Evolutionary conservation across 2,113 vertebrate genomes (phyloP), one percentile per base, ranked within the genome.

Genomic region (Polypterus bichir): DNA sequence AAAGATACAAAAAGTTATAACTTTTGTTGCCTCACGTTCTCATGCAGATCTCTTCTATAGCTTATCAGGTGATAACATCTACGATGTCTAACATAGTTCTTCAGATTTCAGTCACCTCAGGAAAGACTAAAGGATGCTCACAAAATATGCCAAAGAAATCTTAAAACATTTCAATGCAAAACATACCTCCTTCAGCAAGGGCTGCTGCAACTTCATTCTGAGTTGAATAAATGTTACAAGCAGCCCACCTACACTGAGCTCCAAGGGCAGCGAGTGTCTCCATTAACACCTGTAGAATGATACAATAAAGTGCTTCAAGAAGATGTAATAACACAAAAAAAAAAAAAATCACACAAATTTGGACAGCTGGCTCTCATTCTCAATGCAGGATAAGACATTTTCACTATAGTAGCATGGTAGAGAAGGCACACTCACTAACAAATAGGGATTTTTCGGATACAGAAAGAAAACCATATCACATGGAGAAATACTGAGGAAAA

Each of bases 181-280:
- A 6, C 86, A 77, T 76, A 96, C 94, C 93, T 54, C 86, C 94
- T 76, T 97, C 95, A 1, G 94, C 95, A 27, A 98, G 78, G 57
- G 94, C 95, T 10, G 95, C 95, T 7, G 95, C 95, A 74, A 98
- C 95, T 66, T 98, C 95, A 0, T 98, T 98, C 46, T 97, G 95
- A 45, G 95, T 98, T 54, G 95, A 98, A 79, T 97, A 98, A 79
- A 98, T 98, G 81, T 98, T 97, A 73, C 95, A 98, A 10, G 94
- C 95, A 0, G 95, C 95, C 95, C 95, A 98, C 11, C 95, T 78
- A 76, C 95, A 98, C 80, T 98, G 95, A 3, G 95, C 94, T 0
- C 95, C 95, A 76, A 98, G 49, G 0, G 95, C 95, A 0, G 91
- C 87, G 57, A 98, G 86, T 0, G 94, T 98, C 78, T 98, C 95